Conservation (phyloP, 2,888 invertebrate genomes). For the Nymphalis polychloros region DNA sequence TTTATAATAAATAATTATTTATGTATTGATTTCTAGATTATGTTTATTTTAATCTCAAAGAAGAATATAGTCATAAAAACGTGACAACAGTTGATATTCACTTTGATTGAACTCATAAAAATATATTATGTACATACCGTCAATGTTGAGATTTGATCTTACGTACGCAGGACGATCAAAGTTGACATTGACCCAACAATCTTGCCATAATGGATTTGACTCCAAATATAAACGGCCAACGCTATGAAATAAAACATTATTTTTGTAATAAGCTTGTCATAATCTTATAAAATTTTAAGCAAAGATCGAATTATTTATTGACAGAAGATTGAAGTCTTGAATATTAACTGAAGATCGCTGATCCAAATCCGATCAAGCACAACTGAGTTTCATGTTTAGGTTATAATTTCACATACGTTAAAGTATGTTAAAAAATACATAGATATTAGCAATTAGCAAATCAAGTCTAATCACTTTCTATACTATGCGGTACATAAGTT, state of each 20-base stretch:
- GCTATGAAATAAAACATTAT: constrained; percentile 44
- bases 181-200: constrained; percentile 58
- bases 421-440: too few relatives aligned
- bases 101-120: background rate
- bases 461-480: too few relatives aligned
- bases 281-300: background rate
- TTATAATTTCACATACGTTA: too few relatives aligned
- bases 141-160: constrained; percentile 33
- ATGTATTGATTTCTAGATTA: too few relatives aligned
- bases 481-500: too few relatives aligned
- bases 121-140: constrained; percentile 25
- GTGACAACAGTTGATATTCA: too few relatives aligned
- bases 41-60: too few relatives aligned
- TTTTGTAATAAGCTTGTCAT: background rate
- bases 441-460: too few relatives aligned
- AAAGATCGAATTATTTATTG: too few relatives aligned
- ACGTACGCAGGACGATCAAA: constrained; percentile 64
- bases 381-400: too few relatives aligned
- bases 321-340: too few relatives aligned
- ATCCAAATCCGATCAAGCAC: background rate
- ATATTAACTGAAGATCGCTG: background rate
- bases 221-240: constrained; percentile 57
- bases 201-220: constrained; percentile 50
- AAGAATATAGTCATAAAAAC: too few relatives aligned
- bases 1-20: background rate